phyloP scores from a whole-genome alignment of 2,888 invertebrate genomes.

The Stenodera caucasica region DNA sequence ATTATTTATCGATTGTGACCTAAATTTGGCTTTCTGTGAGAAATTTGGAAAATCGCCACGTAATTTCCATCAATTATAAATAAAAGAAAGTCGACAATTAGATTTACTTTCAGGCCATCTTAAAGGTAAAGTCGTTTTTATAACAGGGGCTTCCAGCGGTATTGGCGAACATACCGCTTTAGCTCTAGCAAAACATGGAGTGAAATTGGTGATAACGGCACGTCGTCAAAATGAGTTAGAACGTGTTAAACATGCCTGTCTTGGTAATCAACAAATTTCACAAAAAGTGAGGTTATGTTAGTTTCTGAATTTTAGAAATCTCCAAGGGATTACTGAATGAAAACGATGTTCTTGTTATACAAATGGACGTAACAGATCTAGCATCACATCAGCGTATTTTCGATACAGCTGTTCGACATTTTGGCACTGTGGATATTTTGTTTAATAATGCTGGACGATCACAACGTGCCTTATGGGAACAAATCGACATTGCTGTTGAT shows the following conservation, averaged over 20 bases:
- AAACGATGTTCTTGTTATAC: slow-evolving; percentile 68
- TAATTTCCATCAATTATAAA: slow-evolving; percentile 48
- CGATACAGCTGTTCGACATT: slow-evolving; percentile 65
- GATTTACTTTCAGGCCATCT: slow-evolving; percentile 44
- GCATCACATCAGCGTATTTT: slow-evolving; percentile 64
- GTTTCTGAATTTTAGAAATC: slow-evolving; percentile 43
- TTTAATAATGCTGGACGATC: slow-evolving; percentile 82
- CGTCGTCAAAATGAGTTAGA: slow-evolving; percentile 66
- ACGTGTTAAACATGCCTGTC: slow-evolving; percentile 66
- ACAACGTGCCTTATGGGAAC: slow-evolving; percentile 73
- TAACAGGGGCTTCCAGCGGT: slow-evolving; percentile 83
- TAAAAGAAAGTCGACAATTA: slow-evolving; percentile 1
- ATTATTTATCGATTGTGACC: slow-evolving; percentile 64
- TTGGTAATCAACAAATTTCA: slow-evolving; percentile 55
- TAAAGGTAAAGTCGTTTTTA: slow-evolving; percentile 75
- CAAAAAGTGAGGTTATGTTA: background rate
- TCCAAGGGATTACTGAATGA: slow-evolving; percentile 56
- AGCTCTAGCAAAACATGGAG: slow-evolving; percentile 66
- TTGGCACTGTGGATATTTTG: slow-evolving; percentile 73
- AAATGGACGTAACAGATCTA: slow-evolving; percentile 67
- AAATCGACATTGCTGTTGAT: slow-evolving; percentile 72
- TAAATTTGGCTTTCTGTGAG: slow-evolving; percentile 61
- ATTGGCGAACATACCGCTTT: slow-evolving; percentile 77
- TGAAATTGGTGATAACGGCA: slow-evolving; percentile 69
- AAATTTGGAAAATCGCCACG: slow-evolving; percentile 65